phyloP scores from a whole-genome alignment of 2,113 vertebrate species.

The Poeciliopsis turrubarensis region DNA sequence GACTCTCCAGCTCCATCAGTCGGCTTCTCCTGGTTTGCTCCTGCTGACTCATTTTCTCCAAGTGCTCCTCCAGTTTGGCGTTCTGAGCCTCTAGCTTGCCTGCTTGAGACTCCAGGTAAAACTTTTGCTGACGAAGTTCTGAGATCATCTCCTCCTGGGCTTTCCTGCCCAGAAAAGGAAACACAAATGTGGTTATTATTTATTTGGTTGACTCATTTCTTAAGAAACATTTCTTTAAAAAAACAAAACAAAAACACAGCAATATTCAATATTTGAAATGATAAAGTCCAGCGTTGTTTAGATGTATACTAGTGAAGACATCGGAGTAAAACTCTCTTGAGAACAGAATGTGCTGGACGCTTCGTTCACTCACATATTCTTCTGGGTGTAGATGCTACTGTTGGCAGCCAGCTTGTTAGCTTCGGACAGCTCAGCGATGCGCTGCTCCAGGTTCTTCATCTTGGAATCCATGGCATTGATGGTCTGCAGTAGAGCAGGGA shows the following conservation, averaged over 20 bases:
- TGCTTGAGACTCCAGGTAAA: constrained; percentile 98
- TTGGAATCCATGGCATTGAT: constrained; percentile 99
- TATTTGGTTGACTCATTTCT: background rate
- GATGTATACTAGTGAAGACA: constrained; percentile 35
- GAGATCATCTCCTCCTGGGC: constrained; percentile 99
- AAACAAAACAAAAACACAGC: background rate
- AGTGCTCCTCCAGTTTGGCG: constrained; percentile 94
- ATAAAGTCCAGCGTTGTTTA: background rate
- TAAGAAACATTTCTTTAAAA: background rate
- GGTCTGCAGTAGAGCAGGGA: constrained; percentile 81
- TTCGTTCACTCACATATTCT: constrained; percentile 92
- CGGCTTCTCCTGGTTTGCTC: constrained; percentile 94
- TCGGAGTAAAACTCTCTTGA: constrained; percentile 27
- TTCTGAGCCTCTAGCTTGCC: constrained; percentile 97
- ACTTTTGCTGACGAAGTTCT: constrained; percentile 97
- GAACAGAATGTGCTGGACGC: constrained; percentile 8
- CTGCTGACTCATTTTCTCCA: constrained; percentile 96
- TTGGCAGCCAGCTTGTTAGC: constrained; percentile 98
- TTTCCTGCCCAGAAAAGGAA: constrained; percentile 84
- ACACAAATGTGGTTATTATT: constrained; percentile 6
- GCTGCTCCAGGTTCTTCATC: constrained; percentile 97
- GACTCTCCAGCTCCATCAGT: constrained; percentile 91
- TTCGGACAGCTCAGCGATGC: constrained; percentile 94
- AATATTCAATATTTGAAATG: too few relatives aligned
- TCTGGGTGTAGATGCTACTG: constrained; percentile 98